phyloP scores from a whole-genome alignment of 2,888 invertebrate genomes.

The Meloe dianella region DNA sequence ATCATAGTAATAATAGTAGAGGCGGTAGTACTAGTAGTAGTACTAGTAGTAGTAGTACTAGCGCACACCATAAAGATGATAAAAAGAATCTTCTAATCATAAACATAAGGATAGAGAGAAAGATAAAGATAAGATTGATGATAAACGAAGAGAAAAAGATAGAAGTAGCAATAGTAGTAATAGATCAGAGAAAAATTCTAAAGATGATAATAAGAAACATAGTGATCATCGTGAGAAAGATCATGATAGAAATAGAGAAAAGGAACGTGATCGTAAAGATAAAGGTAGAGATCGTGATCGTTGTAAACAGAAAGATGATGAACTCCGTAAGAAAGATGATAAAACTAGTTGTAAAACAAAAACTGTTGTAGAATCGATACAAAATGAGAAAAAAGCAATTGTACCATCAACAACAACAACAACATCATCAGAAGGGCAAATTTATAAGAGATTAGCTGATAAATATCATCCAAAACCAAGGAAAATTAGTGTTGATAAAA shows the following conservation, averaged over 20 bases:
- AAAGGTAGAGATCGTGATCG: slow-evolving; percentile 19
- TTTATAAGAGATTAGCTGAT: slow-evolving; percentile 55
- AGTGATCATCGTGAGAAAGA: slow-evolving; percentile 20
- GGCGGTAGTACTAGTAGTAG: too few species aligned
- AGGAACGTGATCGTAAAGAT: slow-evolving; percentile 21
- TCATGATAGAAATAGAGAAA: slow-evolving; percentile 15
- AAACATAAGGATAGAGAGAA: background rate
- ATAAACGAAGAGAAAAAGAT: slow-evolving; percentile 26
- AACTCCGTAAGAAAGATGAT: slow-evolving; percentile 30
- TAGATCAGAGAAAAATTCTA: slow-evolving; percentile 17
- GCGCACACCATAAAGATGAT: background rate
- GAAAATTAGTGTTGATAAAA: slow-evolving; percentile 39
- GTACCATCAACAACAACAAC: background rate
- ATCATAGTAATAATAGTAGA: background rate
- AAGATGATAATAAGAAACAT: slow-evolving; percentile 26
- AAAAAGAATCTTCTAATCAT: background rate
- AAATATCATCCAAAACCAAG: slow-evolving; percentile 61
- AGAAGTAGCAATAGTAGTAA: slow-evolving; percentile 6
- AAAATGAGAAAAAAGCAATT: slow-evolving; percentile 1
- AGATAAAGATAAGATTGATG: slow-evolving; percentile 13
- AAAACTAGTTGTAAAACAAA: slow-evolving; percentile 14
- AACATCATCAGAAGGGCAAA: background rate
- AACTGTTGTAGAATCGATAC: slow-evolving; percentile 7
- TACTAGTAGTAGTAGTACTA: background rate
- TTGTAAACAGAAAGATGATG: slow-evolving; percentile 22